phyloP scores from a whole-genome alignment of 2,113 vertebrate species.

The Megaptera novaeangliae region DNA sequence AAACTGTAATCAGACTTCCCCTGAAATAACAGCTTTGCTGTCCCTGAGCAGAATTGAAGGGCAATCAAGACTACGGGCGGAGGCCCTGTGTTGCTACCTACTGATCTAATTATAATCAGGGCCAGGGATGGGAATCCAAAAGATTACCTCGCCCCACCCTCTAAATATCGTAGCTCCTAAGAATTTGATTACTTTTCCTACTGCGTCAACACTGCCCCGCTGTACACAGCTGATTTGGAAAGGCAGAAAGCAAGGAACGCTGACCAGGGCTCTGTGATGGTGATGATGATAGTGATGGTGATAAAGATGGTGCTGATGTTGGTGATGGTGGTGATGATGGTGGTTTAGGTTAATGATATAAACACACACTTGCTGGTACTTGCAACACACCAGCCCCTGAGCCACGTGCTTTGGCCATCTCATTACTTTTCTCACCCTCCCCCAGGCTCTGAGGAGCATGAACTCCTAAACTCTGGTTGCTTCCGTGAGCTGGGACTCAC shows the following conservation, averaged over 20 bases:
- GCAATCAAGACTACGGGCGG: background rate
- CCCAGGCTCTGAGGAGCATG: background rate
- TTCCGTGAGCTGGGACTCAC: background rate
- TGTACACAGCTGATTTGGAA: background rate
- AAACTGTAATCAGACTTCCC: background rate
- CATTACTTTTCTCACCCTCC: background rate
- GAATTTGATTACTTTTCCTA: background rate
- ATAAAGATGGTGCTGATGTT: accelerated
- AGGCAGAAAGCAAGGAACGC: background rate
- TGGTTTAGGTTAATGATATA: background rate
- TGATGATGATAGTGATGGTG: accelerated
- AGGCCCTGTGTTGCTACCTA: background rate
- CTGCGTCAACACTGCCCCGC: background rate
- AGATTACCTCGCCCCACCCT: background rate
- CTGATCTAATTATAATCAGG: background rate
- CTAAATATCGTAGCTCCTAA: background rate
- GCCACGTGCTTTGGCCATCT: accelerated
- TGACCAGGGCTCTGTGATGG: background rate
- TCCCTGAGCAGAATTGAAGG: background rate
- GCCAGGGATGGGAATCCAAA: background rate
- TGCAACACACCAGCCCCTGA: background rate
- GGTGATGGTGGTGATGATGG: background rate
- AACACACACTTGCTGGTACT: background rate
- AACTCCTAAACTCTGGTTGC: background rate
- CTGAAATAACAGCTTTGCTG: background rate